These are phyloP conservation scores for Rhynchomys soricoides DNA, from an alignment of 2,113 vertebrate species.

Conservation along the genomic window DNA sequence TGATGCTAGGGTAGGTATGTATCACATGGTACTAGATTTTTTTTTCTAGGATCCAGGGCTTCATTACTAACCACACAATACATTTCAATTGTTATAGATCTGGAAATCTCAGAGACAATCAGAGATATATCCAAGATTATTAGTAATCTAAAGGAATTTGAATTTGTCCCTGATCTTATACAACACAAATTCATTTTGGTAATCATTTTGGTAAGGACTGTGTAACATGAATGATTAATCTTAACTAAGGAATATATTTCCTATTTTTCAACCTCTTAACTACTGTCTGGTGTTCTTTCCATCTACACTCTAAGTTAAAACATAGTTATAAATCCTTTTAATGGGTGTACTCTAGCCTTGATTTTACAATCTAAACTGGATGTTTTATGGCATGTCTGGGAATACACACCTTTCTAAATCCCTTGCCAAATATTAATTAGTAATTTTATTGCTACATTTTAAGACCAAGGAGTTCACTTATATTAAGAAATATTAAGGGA, in stretches of 20 bases:
- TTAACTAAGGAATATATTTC: slow-evolving; percentile 12
- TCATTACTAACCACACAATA: not conserved
- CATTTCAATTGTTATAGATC: not conserved
- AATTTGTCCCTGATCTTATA: not conserved
- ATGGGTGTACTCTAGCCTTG: slow-evolving; percentile 62
- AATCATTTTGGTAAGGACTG: not conserved
- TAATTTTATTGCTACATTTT: slow-evolving; percentile 71
- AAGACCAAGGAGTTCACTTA: slow-evolving; percentile 63
- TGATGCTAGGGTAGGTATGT: not conserved
- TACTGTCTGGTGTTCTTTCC: slow-evolving; percentile 61
- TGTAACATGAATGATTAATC: not conserved
- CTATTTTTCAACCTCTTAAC: slow-evolving; percentile 63
- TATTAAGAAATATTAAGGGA: slow-evolving; percentile 65
- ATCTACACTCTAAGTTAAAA: slow-evolving; percentile 57
- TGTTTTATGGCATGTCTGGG: slow-evolving; percentile 69
- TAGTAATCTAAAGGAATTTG: not conserved
- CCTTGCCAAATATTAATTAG: slow-evolving; percentile 81
- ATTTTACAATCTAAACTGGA: slow-evolving; percentile 60
- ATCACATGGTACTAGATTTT: not conserved
- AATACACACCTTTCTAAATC: slow-evolving; percentile 69
- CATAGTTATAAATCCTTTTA: slow-evolving; percentile 75
- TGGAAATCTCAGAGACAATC: not conserved
- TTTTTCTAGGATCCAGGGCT: no score
- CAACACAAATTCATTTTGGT: not conserved
- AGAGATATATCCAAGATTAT: not conserved